These are phyloP conservation scores for Papilio aristodemus DNA, from an alignment of 1,140 invertebrate genomes.

Conservation along the genomic window DNA sequence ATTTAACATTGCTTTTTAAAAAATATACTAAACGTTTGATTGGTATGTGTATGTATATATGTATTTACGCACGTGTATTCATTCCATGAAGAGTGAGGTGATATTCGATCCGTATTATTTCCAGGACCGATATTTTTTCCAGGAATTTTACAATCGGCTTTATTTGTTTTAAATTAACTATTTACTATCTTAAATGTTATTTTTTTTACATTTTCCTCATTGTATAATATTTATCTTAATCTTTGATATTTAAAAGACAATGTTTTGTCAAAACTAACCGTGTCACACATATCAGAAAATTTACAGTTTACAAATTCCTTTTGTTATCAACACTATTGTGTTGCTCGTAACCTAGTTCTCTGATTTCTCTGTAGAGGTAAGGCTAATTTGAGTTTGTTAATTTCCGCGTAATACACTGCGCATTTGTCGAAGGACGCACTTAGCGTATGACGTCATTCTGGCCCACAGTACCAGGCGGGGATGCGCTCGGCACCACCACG, in stretches of 20 bases:
- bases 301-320: slow-evolving; percentile 46
- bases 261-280: slow-evolving; percentile 24
- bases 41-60: too few relatives aligned
- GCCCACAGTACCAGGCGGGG: slow-evolving; percentile 71
- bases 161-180: too few relatives aligned
- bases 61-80: too few relatives aligned
- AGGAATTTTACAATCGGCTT: too few relatives aligned
- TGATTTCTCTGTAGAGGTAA: slow-evolving; percentile 56
- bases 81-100: too few relatives aligned
- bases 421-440: slow-evolving; percentile 57
- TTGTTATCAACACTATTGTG: slow-evolving; percentile 46
- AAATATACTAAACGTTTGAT: too few relatives aligned
- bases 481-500: slow-evolving; percentile 65
- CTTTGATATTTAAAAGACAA: slow-evolving; percentile 1
- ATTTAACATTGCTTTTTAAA: too few relatives aligned
- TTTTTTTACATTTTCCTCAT: background rate
- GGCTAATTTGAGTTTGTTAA: slow-evolving; percentile 69
- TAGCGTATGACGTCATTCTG: slow-evolving; percentile 67
- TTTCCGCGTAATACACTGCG: slow-evolving; percentile 64
- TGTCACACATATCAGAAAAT: slow-evolving; percentile 45
- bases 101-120: too few relatives aligned
- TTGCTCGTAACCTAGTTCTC: slow-evolving; percentile 61
- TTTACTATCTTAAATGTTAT: too few relatives aligned
- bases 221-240: background rate
- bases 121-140: too few relatives aligned